Evolutionary conservation across 1,140 invertebrate genomes (phyloP).

Genomic region (Battus philenor): DNA sequence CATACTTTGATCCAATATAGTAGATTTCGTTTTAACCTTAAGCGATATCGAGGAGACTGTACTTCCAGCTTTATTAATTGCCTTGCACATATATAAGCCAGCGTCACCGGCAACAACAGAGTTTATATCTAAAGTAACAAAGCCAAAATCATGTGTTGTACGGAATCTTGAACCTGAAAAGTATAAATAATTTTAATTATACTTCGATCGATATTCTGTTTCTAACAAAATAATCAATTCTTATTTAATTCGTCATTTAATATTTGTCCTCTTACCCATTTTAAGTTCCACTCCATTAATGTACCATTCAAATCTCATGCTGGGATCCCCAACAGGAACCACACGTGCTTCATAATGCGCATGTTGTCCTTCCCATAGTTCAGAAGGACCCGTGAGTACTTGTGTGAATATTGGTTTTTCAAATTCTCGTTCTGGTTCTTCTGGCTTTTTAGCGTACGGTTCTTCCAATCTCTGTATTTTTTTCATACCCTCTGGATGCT

Average conservation of each 20-base stretch:
- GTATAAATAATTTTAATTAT: conserved; percentile 1
- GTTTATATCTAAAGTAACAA: conserved; percentile 93
- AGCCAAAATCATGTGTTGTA: conserved; percentile 95
- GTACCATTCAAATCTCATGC: conserved; percentile 94
- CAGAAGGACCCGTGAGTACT: conserved; percentile 90
- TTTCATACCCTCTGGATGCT: conserved; percentile 96
- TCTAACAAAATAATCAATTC: not conserved
- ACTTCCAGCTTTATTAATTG: conserved; percentile 92
- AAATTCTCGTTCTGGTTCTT: conserved; percentile 86
- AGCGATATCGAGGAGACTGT: conserved; percentile 92
- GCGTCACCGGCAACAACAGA: conserved; percentile 93
- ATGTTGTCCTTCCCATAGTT: conserved; percentile 94
- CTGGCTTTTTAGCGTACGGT: conserved; percentile 79
- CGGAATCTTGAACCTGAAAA: conserved; percentile 87
- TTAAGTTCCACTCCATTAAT: conserved; percentile 94
- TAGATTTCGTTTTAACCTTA: conserved; percentile 89
- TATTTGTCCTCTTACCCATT: conserved; percentile 80
- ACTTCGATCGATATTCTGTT: not conserved
- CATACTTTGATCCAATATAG: conserved; percentile 87
- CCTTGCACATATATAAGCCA: conserved; percentile 95
- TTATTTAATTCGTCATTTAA: not conserved
- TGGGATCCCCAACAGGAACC: conserved; percentile 95
- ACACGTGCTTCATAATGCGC: conserved; percentile 97
- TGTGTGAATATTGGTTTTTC: conserved; percentile 97
- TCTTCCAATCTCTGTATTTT: conserved; percentile 95